Conservation (phyloP, 1,140 invertebrate species). For the Drosophila mayri region DNA sequence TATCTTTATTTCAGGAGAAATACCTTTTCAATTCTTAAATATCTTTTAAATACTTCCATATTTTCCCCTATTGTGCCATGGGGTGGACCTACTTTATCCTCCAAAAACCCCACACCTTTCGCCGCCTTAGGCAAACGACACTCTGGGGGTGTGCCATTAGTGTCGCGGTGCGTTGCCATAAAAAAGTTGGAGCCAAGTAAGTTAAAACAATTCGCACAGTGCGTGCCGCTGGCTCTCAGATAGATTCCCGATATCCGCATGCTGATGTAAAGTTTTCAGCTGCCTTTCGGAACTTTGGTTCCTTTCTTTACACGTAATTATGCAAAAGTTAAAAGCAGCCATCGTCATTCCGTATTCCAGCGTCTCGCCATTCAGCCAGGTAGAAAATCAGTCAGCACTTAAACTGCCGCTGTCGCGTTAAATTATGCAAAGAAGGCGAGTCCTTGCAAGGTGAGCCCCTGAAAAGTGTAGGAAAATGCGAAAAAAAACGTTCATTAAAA, state of each 20-base stretch:
- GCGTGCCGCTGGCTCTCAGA: constrained; percentile 39
- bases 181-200: constrained; percentile 65
- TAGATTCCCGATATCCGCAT: constrained; percentile 32
- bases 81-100: constrained; percentile 3
- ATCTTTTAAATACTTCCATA: background rate
- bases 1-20: background rate
- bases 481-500: constrained; percentile 55
- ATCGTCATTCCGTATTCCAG: constrained; percentile 12
- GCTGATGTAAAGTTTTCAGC: constrained; percentile 45
- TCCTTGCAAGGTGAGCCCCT: constrained; percentile 1
- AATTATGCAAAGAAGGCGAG: constrained; percentile 58
- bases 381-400: constrained; percentile 70
- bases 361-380: constrained; percentile 54
- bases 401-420: constrained; percentile 54
- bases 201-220: constrained; percentile 62
- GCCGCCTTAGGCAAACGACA: constrained; percentile 39
- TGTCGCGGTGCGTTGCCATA: constrained; percentile 49
- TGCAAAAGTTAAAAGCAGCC: constrained; percentile 74
- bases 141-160: constrained; percentile 66
- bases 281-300: constrained; percentile 22
- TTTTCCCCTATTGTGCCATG: background rate
- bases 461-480: constrained; percentile 9
- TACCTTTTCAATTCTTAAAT: background rate
- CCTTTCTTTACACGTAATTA: constrained; percentile 76
- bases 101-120: background rate